phyloP scores from a whole-genome alignment of 2,113 vertebrate genomes.

The Atlantisia rogersi region DNA sequence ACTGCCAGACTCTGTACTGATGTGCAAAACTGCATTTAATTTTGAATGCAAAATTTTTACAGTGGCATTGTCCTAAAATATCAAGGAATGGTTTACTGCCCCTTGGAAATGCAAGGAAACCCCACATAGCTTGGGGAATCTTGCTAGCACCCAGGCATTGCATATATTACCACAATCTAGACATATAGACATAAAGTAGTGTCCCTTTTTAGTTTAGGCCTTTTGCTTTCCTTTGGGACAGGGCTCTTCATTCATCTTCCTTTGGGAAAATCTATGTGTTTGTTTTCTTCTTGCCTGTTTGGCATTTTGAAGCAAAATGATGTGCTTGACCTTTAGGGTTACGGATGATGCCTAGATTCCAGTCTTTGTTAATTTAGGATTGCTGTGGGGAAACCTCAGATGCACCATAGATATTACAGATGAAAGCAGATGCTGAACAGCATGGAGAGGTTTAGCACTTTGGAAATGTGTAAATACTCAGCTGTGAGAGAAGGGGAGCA shows the following conservation, averaged over 20 bases:
- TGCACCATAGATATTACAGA: neutral
- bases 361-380: neutral
- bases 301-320: slow-evolving; percentile 6
- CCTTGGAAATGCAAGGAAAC: neutral
- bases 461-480: slow-evolving; percentile 25
- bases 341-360: neutral
- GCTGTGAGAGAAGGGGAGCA: neutral
- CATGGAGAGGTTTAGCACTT: slow-evolving; percentile 20
- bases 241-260: neutral
- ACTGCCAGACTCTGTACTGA: neutral
- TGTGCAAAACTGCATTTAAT: neutral
- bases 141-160: neutral
- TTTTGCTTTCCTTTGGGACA: neutral
- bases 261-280: neutral
- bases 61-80: neutral
- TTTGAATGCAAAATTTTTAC: neutral
- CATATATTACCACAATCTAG: neutral
- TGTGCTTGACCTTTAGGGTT: slow-evolving; percentile 26
- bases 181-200: neutral
- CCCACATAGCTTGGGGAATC: neutral
- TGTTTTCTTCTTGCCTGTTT: slow-evolving; percentile 9
- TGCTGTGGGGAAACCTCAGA: neutral
- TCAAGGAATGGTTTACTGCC: neutral
- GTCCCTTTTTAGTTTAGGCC: neutral
- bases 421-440: slow-evolving; percentile 5